phyloP scores from a whole-genome alignment of 1,140 invertebrate genomes.

The Pseudomyrmex dendroicus region DNA sequence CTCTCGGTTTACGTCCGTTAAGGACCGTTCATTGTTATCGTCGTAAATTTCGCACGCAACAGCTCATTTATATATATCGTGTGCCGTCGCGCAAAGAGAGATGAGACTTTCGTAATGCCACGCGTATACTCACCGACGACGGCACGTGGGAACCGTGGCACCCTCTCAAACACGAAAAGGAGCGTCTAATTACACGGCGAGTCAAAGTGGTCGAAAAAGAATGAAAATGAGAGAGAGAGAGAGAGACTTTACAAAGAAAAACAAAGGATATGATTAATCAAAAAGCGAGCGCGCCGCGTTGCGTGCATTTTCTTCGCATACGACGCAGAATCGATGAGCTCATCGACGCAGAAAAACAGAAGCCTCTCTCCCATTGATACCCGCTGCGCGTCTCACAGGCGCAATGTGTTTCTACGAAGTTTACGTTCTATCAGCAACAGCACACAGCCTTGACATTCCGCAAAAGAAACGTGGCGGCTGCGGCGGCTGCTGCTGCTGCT shows the following conservation, averaged over 20 bases:
- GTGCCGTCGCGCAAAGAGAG: slow-evolving; percentile 31
- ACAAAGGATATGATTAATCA: slow-evolving; percentile 5
- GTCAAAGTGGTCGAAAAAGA: neutral
- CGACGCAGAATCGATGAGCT: slow-evolving; percentile 62
- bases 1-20: slow-evolving; percentile 9
- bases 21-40: neutral
- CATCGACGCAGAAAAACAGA: slow-evolving; percentile 43
- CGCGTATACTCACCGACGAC: slow-evolving; percentile 7
- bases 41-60: slow-evolving; percentile 53
- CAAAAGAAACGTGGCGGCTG: slow-evolving; percentile 47
- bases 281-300: slow-evolving; percentile 12
- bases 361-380: slow-evolving; percentile 55
- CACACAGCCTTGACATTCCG: slow-evolving; percentile 70
- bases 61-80: slow-evolving; percentile 36
- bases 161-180: slow-evolving; percentile 35
- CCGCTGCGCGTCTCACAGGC: slow-evolving; percentile 4
- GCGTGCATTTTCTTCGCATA: slow-evolving; percentile 23
- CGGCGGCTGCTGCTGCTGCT: too few relatives aligned
- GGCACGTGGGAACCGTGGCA: slow-evolving; percentile 28
- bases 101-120: slow-evolving; percentile 42
- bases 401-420: slow-evolving; percentile 59
- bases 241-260: neutral
- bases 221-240: too few relatives aligned
- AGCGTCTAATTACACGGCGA: slow-evolving; percentile 47
- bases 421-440: slow-evolving; percentile 46